A percentile compares a stretch with the other conserved stretches of the same genome.
phyloP scores from a whole-genome alignment of 2,888 invertebrate species.

The Eremobia ochroleuca region DNA sequence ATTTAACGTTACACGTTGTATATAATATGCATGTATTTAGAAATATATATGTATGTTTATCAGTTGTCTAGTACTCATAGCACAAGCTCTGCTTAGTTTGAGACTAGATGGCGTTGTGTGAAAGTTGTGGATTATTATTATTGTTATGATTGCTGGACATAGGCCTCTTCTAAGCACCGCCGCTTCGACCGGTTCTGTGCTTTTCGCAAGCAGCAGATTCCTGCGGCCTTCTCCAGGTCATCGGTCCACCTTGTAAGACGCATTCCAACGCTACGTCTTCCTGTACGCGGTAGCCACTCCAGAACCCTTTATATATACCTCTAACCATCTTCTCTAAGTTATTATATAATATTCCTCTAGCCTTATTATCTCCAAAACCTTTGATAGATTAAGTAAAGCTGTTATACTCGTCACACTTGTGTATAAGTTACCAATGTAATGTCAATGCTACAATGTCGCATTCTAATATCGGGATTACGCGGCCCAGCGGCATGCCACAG shows the following conservation, averaged over 20 bases:
- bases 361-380: neutral
- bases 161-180: neutral
- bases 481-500: constrained; percentile 8
- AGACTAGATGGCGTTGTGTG: too few species aligned
- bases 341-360: too few species aligned
- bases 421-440: neutral
- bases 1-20: too few species aligned
- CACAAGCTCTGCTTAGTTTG: too few species aligned
- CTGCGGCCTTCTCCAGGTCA: neutral
- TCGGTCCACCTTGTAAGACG: neutral
- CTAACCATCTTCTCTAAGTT: too few species aligned
- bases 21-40: too few species aligned
- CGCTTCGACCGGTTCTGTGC: neutral
- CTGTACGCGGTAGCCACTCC: neutral
- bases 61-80: too few species aligned
- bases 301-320: neutral
- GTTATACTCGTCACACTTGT: neutral
- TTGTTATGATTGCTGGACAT: neutral
- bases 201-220: neutral
- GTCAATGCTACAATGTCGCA: constrained; percentile 1
- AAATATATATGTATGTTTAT: too few species aligned
- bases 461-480: constrained; percentile 15
- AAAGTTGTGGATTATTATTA: too few species aligned
- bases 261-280: neutral
- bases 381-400: neutral